Base-by-base conservation (phyloP, 2,888 invertebrate species). In the Neoitamus cyanurus region DNA sequence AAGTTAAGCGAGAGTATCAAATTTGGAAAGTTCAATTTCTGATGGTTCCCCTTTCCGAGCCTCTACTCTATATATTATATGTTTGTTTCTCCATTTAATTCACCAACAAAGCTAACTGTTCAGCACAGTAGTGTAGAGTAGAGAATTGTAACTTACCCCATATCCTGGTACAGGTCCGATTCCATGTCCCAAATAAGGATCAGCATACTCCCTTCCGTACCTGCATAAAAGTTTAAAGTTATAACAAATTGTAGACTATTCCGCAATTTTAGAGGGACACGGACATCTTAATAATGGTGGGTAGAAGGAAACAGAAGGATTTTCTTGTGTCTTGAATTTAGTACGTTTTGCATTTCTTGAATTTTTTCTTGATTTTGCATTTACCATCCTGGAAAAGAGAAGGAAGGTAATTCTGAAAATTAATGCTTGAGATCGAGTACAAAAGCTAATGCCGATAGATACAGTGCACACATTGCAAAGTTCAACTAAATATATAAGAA, bases 121-220 rank as follows among this genome's bases (percentile, higher is more conserved):
- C 42, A 42, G n/a, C 42, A 9, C 0, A 58, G 7, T 25, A 58
- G 15, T 20, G 4, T 20, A 25, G 20, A 7, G 58, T 6, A 20
- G 1, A 15, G 7, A 58, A 58, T 58, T 25, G 1, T 46, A 58
- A 89, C 94, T 95, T 94, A 98, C 98, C 94, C 98, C 98, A 92
- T 98, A 98, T 90, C 98, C 98, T 88, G 98, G 96, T 89, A 98
- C 96, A 88, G 98, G 98, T 90, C 98, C 98, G 91, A 98, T 98
- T 87, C 97, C 96, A 93, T 98, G 98, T 88, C 96, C 97, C 90
- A 98, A 93, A 92, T 98, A 98, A 85, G 98, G 97, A 92, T 98
- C 98, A 88, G 97, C 96, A 90, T 96, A 97, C 90, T 97, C 97
- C 91, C 97, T 94, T 89, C 97, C 97, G 91, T 97, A 97, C 88